These are phyloP conservation scores for Oreonectes daqikongensis DNA, from an alignment of 2,797 vertebrate species.

Conservation along the genomic window DNA sequence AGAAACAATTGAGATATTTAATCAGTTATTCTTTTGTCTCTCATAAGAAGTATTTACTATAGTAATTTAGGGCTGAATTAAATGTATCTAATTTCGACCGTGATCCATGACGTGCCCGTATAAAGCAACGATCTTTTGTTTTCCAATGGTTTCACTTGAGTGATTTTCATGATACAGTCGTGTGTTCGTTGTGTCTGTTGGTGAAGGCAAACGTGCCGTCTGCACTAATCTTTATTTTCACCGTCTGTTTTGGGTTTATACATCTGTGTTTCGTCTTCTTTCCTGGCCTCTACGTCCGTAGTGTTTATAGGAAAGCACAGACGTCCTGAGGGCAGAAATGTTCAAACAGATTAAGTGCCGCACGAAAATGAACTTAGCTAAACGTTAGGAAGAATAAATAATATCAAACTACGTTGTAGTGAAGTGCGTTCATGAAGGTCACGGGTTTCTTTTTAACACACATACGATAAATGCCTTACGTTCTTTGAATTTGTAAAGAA, in stretches of 20 bases:
- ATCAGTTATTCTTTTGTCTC: no score
- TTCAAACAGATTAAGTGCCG: not conserved
- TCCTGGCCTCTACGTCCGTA: not conserved
- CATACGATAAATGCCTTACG: no score
- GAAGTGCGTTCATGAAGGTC: no score
- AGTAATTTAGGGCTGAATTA: no score
- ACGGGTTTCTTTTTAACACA: no score
- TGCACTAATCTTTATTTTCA: not conserved
- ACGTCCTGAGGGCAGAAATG: conserved; percentile 24
- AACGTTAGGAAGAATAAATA: not conserved
- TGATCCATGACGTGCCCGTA: not conserved
- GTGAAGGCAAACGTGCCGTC: not conserved
- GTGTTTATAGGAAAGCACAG: conserved; percentile 37
- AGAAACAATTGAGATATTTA: no score
- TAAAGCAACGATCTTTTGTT: not conserved
- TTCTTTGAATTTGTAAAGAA: no score
- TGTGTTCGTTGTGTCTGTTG: not conserved
- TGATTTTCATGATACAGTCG: not conserved
- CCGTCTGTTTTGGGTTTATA: conserved; percentile 27
- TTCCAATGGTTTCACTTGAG: not conserved
- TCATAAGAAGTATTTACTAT: no score
- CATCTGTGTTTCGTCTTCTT: conserved; percentile 51
- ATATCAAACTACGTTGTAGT: not conserved
- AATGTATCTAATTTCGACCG: not conserved
- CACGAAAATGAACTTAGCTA: not conserved